Evolutionary conservation across 2,888 invertebrate species (phyloP).

Genomic region (Linnaemya tessellans): DNA sequence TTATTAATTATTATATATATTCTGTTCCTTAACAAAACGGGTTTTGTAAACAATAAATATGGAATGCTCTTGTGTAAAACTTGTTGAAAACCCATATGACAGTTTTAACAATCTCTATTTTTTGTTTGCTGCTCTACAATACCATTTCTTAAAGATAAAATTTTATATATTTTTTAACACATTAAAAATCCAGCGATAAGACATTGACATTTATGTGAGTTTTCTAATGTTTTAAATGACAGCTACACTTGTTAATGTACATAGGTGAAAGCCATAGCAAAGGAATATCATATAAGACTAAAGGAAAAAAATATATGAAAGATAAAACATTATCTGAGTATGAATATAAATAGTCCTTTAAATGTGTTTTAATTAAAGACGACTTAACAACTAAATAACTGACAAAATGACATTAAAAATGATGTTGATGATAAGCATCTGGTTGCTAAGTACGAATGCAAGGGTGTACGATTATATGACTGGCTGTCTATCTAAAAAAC

Average conservation of each 20-base stretch:
- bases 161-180: too few relatives aligned
- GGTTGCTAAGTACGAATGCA: constrained; percentile 26
- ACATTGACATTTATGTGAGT: too few relatives aligned
- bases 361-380: constrained; percentile 28
- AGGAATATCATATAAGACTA: neutral
- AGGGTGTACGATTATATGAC: constrained; percentile 11
- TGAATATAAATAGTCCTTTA: neutral
- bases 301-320: neutral
- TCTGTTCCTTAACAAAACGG: too few relatives aligned
- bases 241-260: constrained; percentile 48
- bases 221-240: constrained; percentile 49
- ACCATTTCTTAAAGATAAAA: too few relatives aligned
- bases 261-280: constrained; percentile 1
- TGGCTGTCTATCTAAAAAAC: neutral
- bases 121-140: too few relatives aligned
- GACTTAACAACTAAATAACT: constrained; percentile 66
- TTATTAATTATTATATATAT: too few relatives aligned
- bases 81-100: too few relatives aligned
- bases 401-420: constrained; percentile 59
- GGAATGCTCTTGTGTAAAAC: too few relatives aligned
- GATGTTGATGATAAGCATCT: constrained; percentile 59
- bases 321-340: neutral
- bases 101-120: too few relatives aligned
- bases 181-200: too few relatives aligned
- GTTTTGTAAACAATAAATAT: too few relatives aligned